Base-by-base conservation (phyloP, 1,140 invertebrate genomes). In the Lepidurus apus region DNA sequence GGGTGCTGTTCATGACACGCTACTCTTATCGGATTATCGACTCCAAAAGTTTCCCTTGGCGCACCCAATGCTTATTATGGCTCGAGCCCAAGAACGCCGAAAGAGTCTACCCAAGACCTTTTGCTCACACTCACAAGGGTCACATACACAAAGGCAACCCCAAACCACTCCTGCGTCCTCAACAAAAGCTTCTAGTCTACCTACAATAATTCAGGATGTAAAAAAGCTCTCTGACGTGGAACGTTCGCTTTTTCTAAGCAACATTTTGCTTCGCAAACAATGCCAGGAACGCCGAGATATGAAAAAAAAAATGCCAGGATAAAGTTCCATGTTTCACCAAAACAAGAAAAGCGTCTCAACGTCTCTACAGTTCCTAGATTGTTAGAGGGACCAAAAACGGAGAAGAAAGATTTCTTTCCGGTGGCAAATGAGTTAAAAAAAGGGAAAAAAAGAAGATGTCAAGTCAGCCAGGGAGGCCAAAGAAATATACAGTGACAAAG, bases 41-140 rank as follows among this genome's bases (percentile, higher is more conserved):
- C 53, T 65, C 53, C 53, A 13, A 65, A 65, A 65, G 53, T 65
- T 65, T 65, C 53, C 53, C 53, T 65, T 21, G 53, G 53, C n/a
- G 53, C 53, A 65, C 53, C 53, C 53, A 21, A 65, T n/a, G 17
- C 53, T 34, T 34, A 13, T 65, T 65, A 65, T 65, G 53, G 53
- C 53, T 65, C 53, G 53, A n/a, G 21, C 53, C 53, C 53, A 65
- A 65, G 53, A 65, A 65, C 53, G 53, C 53, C 21, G 21, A 65
- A 65, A 65, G 45, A 47, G 53, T 21, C 53, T 65, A 65, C 17
- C 9, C 17, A 65, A 65, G 53, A 65, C 53, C 53, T 65, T 65
- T 65, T 65, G 53, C 53, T 65, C 53, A 65, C 53, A 65, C 53
- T 65, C 53, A 65, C 53, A 65, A 65, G 53, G 53, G 53, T 65